Percentiles rank a stretch among this genome's conserved stretches.
These are phyloP conservation scores for Aplysina aerophoba DNA, from an alignment of 37 sponge, comb jelly and placozoan genomes.

Conservation along the genomic window DNA sequence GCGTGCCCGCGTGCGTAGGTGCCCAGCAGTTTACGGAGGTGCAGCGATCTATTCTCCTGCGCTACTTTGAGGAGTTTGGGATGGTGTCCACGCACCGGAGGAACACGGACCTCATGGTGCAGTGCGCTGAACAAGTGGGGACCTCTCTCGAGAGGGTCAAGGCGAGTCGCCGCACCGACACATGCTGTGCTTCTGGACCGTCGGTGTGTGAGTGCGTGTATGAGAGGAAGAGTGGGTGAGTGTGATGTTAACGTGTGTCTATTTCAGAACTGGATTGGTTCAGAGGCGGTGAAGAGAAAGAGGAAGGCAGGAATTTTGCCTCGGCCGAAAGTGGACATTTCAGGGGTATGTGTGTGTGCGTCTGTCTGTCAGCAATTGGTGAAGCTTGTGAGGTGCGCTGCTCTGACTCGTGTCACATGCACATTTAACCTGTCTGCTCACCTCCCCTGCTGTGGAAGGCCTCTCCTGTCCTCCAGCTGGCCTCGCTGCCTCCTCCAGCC, in stretches of 20 bases:
- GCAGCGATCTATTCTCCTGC: conserved; percentile 59
- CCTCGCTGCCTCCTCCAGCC: conserved; percentile 46
- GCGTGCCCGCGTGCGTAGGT: conserved; percentile 18
- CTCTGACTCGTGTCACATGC: too few species aligned
- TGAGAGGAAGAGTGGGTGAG: background rate
- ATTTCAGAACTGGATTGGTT: conserved; percentile 91
- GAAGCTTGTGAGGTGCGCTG: too few species aligned
- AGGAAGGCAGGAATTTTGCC: conserved; percentile 84
- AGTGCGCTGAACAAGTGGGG: conserved; percentile 66
- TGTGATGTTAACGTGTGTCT: background rate
- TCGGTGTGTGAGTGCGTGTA: background rate
- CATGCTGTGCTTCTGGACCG: background rate
- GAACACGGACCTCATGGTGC: conserved; percentile 71
- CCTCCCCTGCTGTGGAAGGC: background rate
- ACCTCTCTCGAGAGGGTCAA: conserved; percentile 80
- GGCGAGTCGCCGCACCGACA: conserved; percentile 36
- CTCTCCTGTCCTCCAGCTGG: conserved; percentile 37
- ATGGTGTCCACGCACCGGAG: conserved; percentile 88
- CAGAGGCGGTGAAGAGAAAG: conserved; percentile 90
- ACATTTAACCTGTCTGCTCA: background rate
- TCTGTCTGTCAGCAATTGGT: background rate
- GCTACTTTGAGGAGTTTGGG: conserved; percentile 83
- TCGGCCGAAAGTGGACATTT: conserved; percentile 76
- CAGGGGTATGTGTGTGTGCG: conserved; percentile 46
- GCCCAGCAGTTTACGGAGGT: conserved; percentile 57